phyloP scores from a whole-genome alignment of 2,888 invertebrate species.

The Ectobius pallidus region DNA sequence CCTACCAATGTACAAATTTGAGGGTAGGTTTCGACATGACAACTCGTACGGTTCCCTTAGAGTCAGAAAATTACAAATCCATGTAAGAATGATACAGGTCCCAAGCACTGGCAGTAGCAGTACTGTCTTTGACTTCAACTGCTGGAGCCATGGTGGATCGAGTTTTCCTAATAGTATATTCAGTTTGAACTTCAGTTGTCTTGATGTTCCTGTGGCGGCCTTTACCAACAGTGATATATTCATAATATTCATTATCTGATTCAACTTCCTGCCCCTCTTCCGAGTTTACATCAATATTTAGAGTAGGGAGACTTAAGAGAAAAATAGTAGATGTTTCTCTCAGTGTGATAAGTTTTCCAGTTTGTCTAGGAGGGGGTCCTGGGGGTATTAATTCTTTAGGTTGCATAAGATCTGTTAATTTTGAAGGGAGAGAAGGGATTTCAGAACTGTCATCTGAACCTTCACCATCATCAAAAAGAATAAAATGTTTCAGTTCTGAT shows the following conservation, averaged over 20 bases:
- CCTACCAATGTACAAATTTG: no score
- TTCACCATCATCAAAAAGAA: not conserved
- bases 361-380: not conserved
- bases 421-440: conserved; percentile 2
- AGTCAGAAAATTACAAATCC: no score
- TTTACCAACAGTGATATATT: conserved; percentile 69
- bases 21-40: no score
- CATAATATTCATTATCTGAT: conserved; percentile 70
- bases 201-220: conserved; percentile 54
- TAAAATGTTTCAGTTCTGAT: conserved; percentile 11
- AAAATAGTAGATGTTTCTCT: conserved; percentile 70
- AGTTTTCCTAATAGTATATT: conserved; percentile 64
- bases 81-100: conserved; percentile 73
- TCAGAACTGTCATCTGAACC: not conserved
- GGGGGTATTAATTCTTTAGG: not conserved
- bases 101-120: conserved; percentile 74
- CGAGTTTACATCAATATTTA: conserved; percentile 65
- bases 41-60: no score
- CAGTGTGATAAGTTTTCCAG: conserved; percentile 56
- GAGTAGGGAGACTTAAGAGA: conserved; percentile 68
- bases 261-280: conserved; percentile 64
- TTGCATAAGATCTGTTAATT: conserved; percentile 11
- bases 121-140: conserved; percentile 61
- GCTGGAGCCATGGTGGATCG: conserved; percentile 66
- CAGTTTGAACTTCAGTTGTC: conserved; percentile 74